Percentiles rank a stretch among this genome's conserved stretches.
phyloP scores from a whole-genome alignment of 1,140 invertebrate genomes.

The Diabrotica undecimpunctata region DNA sequence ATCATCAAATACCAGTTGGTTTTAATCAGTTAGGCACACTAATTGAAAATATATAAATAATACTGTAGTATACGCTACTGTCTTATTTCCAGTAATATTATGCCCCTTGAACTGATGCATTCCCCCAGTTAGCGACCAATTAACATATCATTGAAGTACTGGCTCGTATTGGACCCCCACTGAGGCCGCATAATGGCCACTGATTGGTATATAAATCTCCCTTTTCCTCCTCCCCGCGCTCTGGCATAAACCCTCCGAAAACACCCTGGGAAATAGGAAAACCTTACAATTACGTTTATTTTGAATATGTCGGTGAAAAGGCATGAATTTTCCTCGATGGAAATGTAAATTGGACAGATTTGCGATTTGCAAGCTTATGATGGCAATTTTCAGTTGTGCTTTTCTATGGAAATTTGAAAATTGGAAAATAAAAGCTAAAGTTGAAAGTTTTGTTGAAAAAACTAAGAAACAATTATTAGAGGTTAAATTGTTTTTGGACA shows the following conservation, averaged over 20 bases:
- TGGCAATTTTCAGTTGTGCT: conserved; percentile 10
- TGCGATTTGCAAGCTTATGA: neutral
- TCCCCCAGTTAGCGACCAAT: conserved; percentile 20
- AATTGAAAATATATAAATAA: too few species aligned
- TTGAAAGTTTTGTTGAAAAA: too few species aligned
- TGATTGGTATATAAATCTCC: conserved; percentile 24
- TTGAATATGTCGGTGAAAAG: conserved; percentile 11
- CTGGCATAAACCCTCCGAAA: neutral
- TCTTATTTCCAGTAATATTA: neutral
- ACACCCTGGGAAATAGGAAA: conserved; percentile 13
- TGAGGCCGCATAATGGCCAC: conserved; percentile 22
- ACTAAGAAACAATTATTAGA: too few species aligned
- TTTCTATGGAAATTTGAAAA: conserved; percentile 11
- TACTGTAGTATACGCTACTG: neutral
- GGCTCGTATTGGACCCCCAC: conserved; percentile 18
- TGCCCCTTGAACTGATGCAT: conserved; percentile 9
- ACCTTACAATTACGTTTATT: conserved; percentile 17
- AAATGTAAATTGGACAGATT: conserved; percentile 13
- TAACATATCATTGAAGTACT: conserved; percentile 28
- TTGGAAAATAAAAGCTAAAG: conserved; percentile 6
- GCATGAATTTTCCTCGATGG: neutral
- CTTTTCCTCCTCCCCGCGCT: conserved; percentile 1
- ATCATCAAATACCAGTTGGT: too few species aligned
- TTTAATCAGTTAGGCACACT: too few species aligned
- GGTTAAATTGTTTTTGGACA: too few species aligned